Evolutionary conservation across 2,888 invertebrate genomes (phyloP).

Genomic region (Thera obeliscata): DNA sequence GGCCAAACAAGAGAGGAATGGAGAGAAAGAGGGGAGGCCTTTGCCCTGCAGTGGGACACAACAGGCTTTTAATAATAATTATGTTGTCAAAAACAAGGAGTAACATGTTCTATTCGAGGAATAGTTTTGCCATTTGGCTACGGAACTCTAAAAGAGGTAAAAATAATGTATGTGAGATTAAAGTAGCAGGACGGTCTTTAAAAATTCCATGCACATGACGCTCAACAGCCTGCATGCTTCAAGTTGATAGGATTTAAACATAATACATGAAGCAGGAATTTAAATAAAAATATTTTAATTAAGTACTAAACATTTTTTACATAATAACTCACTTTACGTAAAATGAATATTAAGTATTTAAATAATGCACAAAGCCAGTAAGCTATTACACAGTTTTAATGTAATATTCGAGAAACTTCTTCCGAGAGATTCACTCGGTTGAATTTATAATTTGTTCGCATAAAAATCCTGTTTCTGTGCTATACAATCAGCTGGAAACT

Average conservation of each 20-base stretch:
- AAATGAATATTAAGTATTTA: constrained; percentile 6
- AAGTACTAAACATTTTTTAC: neutral
- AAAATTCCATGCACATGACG: neutral
- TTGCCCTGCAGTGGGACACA: too few species aligned
- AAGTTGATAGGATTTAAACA: too few species aligned
- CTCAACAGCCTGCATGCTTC: neutral
- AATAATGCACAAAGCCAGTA: constrained; percentile 11
- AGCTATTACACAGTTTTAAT: constrained; percentile 20
- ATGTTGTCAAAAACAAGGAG: too few species aligned
- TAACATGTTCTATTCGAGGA: too few species aligned
- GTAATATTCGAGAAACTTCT: constrained; percentile 19
- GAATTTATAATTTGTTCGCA: constrained; percentile 25
- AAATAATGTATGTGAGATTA: too few species aligned
- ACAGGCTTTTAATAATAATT: too few species aligned
- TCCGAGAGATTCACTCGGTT: constrained; percentile 12
- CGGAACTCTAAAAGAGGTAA: too few species aligned
- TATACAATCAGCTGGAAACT: constrained; percentile 28
- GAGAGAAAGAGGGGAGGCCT: too few species aligned
- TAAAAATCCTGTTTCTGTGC: constrained; percentile 30
- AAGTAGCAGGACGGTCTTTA: neutral
- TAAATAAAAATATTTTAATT: too few species aligned
- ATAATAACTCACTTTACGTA: neutral
- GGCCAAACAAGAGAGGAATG: too few species aligned
- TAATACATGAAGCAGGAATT: neutral
- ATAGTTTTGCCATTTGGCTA: too few species aligned